A percentile compares a stretch with the other conserved stretches of the same genome.
phyloP scores from a whole-genome alignment of 1,140 invertebrate genomes.

The Trichonephila clavata region DNA sequence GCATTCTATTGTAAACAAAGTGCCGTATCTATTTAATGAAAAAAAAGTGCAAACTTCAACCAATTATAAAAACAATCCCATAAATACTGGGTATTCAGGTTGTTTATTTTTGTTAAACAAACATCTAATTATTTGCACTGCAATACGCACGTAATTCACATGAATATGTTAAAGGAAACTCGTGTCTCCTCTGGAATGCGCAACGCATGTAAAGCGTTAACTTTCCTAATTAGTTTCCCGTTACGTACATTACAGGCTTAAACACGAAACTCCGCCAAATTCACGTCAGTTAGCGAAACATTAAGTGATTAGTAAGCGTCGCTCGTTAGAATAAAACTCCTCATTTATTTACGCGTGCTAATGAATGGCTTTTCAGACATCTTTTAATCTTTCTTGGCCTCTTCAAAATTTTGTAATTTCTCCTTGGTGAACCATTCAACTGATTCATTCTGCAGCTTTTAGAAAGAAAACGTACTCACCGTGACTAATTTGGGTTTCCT shows the following conservation, averaged over 20 bases:
- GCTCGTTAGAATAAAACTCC: constrained; percentile 61
- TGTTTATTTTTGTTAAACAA: too few relatives aligned
- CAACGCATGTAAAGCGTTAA: constrained; percentile 26
- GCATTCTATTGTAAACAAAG: too few relatives aligned
- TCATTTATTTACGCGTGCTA: constrained; percentile 35
- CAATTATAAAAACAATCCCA: too few relatives aligned
- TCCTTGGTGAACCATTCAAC: background rate
- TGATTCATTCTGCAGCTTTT: background rate
- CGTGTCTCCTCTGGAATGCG: constrained; percentile 6
- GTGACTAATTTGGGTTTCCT: too few relatives aligned
- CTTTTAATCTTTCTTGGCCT: constrained; percentile 32
- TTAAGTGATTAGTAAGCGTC: constrained; percentile 61
- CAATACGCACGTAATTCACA: background rate
- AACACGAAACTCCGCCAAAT: constrained; percentile 50
- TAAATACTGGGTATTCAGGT: too few relatives aligned
- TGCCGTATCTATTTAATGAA: too few relatives aligned
- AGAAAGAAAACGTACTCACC: too few relatives aligned
- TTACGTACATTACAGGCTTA: constrained; percentile 55
- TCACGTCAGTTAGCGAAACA: constrained; percentile 57
- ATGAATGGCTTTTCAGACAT: constrained; percentile 47
- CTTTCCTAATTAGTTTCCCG: constrained; percentile 61
- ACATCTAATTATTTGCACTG: background rate
- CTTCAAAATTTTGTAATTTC: background rate
- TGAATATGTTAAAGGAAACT: constrained; percentile 22
- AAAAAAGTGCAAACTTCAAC: too few relatives aligned